Base-by-base conservation (phyloP, 2,888 invertebrate genomes). In the Ochropacha duplaris region DNA sequence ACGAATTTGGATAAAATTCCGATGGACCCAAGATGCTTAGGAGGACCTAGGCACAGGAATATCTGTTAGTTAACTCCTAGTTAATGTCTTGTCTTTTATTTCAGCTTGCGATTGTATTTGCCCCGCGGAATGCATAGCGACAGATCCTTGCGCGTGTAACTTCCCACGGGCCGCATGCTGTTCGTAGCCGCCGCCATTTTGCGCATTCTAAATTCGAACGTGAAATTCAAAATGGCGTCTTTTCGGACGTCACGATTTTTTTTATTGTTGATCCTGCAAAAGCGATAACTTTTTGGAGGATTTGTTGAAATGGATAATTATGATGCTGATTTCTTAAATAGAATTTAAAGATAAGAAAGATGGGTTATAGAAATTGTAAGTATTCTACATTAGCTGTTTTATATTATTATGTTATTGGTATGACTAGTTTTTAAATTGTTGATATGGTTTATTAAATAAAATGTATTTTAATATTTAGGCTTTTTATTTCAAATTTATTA, bases 151-250 rank as follows among this genome's bases (percentile, higher is more conserved):
- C 69, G 89, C 88, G 2, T 92, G 92, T 65, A 76, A 65, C 12
- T 92, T 88, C 80, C 92, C 92, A 5, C 82, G 64, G 66, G 92
- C 92, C 4, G 90, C 72, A 54, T 90, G 90, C 61, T 88, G 89
- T 68, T 69, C 71, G 50, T 82, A 82, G 59, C 69, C 62, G 57
- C 55, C 59, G 73, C 76, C 76, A 79, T 79, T 72, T 79, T 76
- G 69, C 56, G 55, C 26, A 57, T 64, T 78, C 79, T 36, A 87
- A 88, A 87, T 87, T 86, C 66, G 77, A 78, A 71, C 63, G 71
- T 66, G 54, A 51, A 50, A 44, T 31, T 59, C 65, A 71, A 69
- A 57, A 71, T 72, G 66, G 68, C 66, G 64, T 49, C 58, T 55
- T 58, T 49, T 56, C 50, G 22, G 9, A 28, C 28, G 16, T 31